Evolutionary conservation across 2,888 invertebrate genomes (phyloP).

Genomic region (Polietes domitor): DNA sequence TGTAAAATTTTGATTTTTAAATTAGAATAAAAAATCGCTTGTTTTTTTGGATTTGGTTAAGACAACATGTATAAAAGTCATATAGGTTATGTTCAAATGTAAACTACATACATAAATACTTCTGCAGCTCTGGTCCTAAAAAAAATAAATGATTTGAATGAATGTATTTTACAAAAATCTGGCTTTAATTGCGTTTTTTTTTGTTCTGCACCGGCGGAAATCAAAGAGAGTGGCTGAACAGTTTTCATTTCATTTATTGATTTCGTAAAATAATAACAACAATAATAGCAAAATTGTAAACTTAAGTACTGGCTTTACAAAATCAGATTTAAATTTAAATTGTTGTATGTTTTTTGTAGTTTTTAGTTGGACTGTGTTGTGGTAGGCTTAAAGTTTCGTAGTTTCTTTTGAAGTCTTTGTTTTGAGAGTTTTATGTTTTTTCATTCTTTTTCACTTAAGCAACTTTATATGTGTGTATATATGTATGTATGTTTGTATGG

Average conservation of each 20-base stretch:
- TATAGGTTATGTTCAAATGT: background rate
- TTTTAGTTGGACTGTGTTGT: background rate
- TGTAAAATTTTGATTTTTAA: constrained; percentile 51
- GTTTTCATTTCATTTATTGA: background rate
- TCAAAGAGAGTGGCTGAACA: background rate
- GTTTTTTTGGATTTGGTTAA: background rate
- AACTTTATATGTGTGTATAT: background rate
- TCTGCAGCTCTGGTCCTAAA: constrained; percentile 23
- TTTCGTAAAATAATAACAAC: background rate
- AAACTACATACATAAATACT: constrained; percentile 17
- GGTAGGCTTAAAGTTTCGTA: background rate
- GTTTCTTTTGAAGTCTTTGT: background rate
- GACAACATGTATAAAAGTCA: constrained; percentile 59
- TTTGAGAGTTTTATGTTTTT: background rate
- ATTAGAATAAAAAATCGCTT: constrained; percentile 33
- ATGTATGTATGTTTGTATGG: background rate
- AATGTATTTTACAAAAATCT: background rate
- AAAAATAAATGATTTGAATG: background rate
- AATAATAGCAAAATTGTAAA: background rate
- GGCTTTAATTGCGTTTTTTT: background rate
- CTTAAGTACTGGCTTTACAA: background rate
- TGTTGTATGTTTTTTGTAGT: background rate
- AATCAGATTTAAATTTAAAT: background rate
- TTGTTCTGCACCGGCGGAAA: background rate
- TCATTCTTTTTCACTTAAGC: too few relatives aligned